Evolutionary conservation across 2,797 vertebrate species (phyloP).

Genomic region (Lepidocolaptes lacrymiger): DNA sequence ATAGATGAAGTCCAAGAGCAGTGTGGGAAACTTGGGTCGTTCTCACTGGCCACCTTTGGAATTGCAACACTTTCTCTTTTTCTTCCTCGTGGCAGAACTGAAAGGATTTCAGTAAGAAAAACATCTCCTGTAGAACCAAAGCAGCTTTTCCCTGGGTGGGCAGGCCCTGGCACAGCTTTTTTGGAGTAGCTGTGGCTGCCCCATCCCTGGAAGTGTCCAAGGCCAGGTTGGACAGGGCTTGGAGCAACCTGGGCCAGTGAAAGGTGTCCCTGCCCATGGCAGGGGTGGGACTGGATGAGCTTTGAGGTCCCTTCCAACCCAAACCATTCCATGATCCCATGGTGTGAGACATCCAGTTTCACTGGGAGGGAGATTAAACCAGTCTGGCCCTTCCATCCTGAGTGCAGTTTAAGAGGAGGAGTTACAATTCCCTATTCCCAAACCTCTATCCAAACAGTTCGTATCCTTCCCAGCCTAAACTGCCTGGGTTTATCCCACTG

Average conservation of each 20-base stretch:
- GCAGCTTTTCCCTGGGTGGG: neutral
- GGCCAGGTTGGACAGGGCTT: neutral
- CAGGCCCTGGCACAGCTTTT: neutral
- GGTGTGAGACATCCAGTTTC: neutral
- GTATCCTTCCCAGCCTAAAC: neutral
- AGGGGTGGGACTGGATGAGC: too few species aligned
- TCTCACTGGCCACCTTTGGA: neutral
- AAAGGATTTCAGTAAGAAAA: neutral
- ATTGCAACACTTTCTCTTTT: neutral
- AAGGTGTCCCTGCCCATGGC: neutral
- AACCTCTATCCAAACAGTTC: neutral
- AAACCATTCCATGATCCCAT: neutral
- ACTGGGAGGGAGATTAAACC: neutral
- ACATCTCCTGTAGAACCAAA: neutral
- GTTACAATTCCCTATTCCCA: neutral
- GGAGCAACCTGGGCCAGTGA: neutral
- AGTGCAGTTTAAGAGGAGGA: neutral
- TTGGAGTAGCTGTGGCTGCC: neutral
- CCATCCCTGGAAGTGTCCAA: neutral
- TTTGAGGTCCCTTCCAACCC: neutral
- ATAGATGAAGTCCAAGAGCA: neutral
- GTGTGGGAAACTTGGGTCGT: fast-evolving
- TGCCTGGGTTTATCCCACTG: neutral
- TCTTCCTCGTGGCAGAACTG: neutral
- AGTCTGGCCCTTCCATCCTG: neutral